Evolutionary conservation across 2,113 vertebrate genomes (phyloP).

Genomic region (Bubalus kerabau): DNA sequence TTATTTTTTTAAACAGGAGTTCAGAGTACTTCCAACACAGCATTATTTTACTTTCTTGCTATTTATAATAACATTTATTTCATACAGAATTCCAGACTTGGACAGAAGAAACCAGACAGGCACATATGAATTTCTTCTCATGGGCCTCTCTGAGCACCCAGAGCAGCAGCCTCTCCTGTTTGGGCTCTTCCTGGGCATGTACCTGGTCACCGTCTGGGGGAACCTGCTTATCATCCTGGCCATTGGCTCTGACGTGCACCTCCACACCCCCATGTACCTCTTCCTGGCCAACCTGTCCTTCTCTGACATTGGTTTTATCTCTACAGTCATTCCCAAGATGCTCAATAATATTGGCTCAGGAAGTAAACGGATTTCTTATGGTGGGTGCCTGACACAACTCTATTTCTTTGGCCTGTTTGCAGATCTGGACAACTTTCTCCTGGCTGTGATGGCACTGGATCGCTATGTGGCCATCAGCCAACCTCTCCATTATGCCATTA

Average conservation of each 20-base stretch:
- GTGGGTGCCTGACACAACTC: constrained; percentile 23
- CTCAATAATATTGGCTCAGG: constrained; percentile 17
- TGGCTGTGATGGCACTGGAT: constrained; percentile 54
- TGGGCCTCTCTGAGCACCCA: not conserved
- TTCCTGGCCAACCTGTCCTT: constrained; percentile 56
- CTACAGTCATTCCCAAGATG: constrained; percentile 39
- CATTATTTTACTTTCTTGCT: not conserved
- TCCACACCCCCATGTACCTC: constrained; percentile 62
- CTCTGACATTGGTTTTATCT: constrained; percentile 29
- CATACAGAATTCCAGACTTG: not conserved
- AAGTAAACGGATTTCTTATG: constrained; percentile 24
- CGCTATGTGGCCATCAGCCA: constrained; percentile 64
- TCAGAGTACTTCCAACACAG: not conserved
- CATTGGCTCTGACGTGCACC: not conserved
- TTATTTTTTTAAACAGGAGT: not conserved
- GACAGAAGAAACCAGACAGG: not conserved
- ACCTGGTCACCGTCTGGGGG: constrained; percentile 4
- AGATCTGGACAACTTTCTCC: constrained; percentile 48
- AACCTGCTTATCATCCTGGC: constrained; percentile 41
- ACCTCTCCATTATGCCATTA: constrained; percentile 31
- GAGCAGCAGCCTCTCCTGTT: not conserved
- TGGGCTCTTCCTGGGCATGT: constrained; percentile 9
- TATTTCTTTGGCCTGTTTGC: constrained; percentile 49
- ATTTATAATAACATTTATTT: constrained; percentile 4
- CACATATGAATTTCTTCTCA: constrained; percentile 41